Evolutionary conservation across 2,888 invertebrate species (phyloP), one percentile per base, ranked within the genome.

Genomic region (Spodoptera exigua): DNA sequence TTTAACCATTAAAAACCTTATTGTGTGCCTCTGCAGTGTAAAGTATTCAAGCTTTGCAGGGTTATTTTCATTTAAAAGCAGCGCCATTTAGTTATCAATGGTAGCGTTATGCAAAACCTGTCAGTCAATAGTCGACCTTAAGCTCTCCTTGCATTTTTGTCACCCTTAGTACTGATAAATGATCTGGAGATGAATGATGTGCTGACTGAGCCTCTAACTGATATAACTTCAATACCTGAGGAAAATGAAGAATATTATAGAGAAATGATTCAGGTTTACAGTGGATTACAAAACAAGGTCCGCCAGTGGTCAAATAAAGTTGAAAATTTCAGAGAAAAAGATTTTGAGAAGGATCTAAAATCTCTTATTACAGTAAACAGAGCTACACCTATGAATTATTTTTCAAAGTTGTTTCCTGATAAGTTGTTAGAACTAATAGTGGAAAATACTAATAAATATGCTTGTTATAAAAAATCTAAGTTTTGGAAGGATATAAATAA

Each of bases 221-320:
- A n/a, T n/a, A n/a, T n/a, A n/a, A n/a, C n/a, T n/a, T n/a, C n/a
- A n/a, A n/a, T n/a, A n/a, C n/a, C n/a, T n/a, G n/a, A n/a, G n/a
- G 54, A 54, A 35, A 54, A 54, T 54, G 54, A 55, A 55, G 55
- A 55, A 47, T 47, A 48, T 56, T 47, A 56, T 40, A 56, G 55
- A 7, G 55, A 56, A 40, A 32, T 56, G 47, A 47, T 56, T 40
- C 55, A 56, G 37, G 47, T 47, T 34, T 56, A 47, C 46, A 56
- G 55, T 35, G 40, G 18, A 45, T 37, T 54, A 10, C 53, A 54
- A 37, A 54, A 54, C 37, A 45, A 53, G 35, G 18, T 13, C 16
- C 53, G 35, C 14, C 53, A 54, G 36, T 44, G 37, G 11, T 39
- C 40, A 40, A 41, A 41, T 52, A n/a, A n/a, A n/a, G 51, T 52